Evolutionary conservation across 2,888 invertebrate genomes (phyloP).

Genomic region (Volucella bombylans): DNA sequence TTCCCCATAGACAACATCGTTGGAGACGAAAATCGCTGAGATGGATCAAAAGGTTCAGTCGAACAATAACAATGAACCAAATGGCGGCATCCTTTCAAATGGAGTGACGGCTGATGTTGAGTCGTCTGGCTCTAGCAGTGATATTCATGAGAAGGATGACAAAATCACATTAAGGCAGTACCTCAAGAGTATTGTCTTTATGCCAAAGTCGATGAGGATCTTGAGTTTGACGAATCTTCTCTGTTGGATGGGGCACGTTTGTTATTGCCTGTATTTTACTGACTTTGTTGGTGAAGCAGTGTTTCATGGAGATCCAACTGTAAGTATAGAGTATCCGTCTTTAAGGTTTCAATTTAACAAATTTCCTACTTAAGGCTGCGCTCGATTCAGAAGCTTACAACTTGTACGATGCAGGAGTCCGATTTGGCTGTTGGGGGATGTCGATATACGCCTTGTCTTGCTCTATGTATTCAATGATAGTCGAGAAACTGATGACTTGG

Average conservation of each 20-base stretch:
- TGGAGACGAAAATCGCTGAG: conserved; percentile 78
- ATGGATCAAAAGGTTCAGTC: conserved; percentile 48
- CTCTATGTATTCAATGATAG: conserved; percentile 81
- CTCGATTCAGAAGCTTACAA: conserved; percentile 75
- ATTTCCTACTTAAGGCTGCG: conserved; percentile 75
- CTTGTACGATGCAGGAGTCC: conserved; percentile 81
- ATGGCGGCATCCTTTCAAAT: neutral
- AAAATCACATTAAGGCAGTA: conserved; percentile 79
- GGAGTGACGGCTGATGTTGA: conserved; percentile 12
- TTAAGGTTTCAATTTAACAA: neutral
- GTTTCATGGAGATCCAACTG: conserved; percentile 84
- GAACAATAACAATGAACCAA: neutral
- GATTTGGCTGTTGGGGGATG: conserved; percentile 83
- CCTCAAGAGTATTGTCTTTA: conserved; percentile 84
- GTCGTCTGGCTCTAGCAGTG: conserved; percentile 19
- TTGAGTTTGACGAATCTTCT: conserved; percentile 86
- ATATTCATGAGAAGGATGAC: conserved; percentile 69
- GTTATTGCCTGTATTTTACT: conserved; percentile 87
- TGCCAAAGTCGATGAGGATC: conserved; percentile 85
- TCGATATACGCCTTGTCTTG: conserved; percentile 82
- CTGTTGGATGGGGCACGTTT: conserved; percentile 87
- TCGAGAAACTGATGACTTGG: conserved; percentile 81
- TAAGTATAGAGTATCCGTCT: conserved; percentile 71
- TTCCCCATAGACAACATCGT: conserved; percentile 75
- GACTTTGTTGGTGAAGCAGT: conserved; percentile 87